Percentiles rank a stretch among this genome's conserved stretches.
These are phyloP conservation scores for Drosophila mauritiana DNA, from an alignment of 1,140 invertebrate genomes.

Conservation along the genomic window DNA sequence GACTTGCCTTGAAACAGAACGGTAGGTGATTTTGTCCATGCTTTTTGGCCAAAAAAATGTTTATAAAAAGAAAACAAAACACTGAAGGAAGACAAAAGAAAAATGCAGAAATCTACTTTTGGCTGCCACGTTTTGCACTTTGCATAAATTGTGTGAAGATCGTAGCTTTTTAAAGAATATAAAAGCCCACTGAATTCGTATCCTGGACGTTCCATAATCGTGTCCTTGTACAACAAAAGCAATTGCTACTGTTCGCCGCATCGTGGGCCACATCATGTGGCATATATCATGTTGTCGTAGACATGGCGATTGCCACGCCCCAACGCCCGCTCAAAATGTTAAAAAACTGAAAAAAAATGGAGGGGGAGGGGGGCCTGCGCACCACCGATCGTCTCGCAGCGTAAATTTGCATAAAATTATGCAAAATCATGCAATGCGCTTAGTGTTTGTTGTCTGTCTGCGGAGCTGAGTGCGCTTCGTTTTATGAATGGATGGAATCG, in stretches of 20 bases:
- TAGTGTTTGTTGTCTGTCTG: slow-evolving; percentile 71
- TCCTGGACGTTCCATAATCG: slow-evolving; percentile 57
- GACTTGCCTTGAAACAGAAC: slow-evolving; percentile 31
- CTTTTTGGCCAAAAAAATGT: slow-evolving; percentile 47
- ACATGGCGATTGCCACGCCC: slow-evolving; percentile 68
- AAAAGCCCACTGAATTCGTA: slow-evolving; percentile 6
- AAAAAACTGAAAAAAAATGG: too few relatives aligned
- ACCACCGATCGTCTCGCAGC: slow-evolving; percentile 14
- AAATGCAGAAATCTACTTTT: slow-evolving; percentile 41
- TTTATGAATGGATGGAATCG: slow-evolving; percentile 80
- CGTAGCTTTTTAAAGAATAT: neutral
- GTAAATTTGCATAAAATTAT: slow-evolving; percentile 83
- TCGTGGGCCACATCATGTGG: slow-evolving; percentile 72
- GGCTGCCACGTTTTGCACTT: slow-evolving; percentile 73
- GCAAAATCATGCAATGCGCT: slow-evolving; percentile 84
- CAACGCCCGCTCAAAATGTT: slow-evolving; percentile 25
- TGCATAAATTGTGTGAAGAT: slow-evolving; percentile 72
- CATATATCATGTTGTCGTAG: slow-evolving; percentile 77
- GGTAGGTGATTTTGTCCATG: slow-evolving; percentile 12
- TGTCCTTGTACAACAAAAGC: slow-evolving; percentile 84
- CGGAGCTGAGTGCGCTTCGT: slow-evolving; percentile 58
- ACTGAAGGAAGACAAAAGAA: slow-evolving; percentile 39
- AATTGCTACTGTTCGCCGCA: slow-evolving; percentile 83
- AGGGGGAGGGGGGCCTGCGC: slow-evolving; percentile 10
- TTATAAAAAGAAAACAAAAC: slow-evolving; percentile 54